Evolutionary conservation across 2,888 invertebrate species (phyloP).

Genomic region (Argyra leucocephala): DNA sequence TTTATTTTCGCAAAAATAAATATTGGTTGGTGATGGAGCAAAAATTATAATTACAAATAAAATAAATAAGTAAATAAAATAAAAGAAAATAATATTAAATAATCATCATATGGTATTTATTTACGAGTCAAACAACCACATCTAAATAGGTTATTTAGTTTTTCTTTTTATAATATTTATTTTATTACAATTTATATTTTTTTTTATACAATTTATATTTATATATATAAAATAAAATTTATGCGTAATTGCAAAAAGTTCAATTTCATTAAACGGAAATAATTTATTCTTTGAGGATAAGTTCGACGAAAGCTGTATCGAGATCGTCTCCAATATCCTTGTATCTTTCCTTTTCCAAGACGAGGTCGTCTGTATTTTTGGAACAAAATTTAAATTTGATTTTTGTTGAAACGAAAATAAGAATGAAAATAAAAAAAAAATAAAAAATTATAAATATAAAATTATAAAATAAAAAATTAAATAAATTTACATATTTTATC

Average conservation of each 20-base stretch:
- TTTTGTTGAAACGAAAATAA: conserved; percentile 21
- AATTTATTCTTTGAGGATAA: conserved; percentile 63
- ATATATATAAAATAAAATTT: neutral
- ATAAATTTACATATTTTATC: too few relatives aligned
- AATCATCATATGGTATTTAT: conserved; percentile 22
- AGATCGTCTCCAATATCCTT: conserved; percentile 99
- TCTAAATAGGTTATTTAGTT: neutral
- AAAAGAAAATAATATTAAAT: conserved; percentile 14
- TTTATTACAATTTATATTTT: neutral
- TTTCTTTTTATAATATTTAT: neutral
- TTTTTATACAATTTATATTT: neutral
- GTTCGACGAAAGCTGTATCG: conserved; percentile 96
- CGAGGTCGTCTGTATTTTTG: conserved; percentile 69
- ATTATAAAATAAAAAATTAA: neutral
- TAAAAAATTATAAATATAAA: conserved; percentile 15
- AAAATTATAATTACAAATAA: conserved; percentile 17
- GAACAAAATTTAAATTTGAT: too few relatives aligned
- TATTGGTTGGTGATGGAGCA: conserved; percentile 12
- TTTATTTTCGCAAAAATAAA: conserved; percentile 22
- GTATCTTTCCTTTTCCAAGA: conserved; percentile 98
- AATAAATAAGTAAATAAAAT: conserved; percentile 19
- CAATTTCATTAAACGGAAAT: neutral
- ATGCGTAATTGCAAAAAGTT: conserved; percentile 1
- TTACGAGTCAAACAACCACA: conserved; percentile 20
- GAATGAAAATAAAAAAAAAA: conserved; percentile 24